Conservation (phyloP, 2,888 invertebrate genomes). For the Agonopterix heracliana region DNA sequence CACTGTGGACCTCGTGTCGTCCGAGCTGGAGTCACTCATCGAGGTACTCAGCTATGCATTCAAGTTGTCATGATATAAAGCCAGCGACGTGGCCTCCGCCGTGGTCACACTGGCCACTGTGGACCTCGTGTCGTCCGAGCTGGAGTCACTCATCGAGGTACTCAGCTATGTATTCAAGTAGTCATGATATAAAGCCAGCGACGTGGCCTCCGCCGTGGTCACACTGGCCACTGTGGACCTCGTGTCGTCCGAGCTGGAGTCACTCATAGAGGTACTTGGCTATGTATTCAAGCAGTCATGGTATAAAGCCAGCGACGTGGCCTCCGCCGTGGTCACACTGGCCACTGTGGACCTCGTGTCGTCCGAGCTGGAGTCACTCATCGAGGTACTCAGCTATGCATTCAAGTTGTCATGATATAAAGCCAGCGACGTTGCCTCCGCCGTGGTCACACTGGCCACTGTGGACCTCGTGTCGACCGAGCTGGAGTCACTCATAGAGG, state of each 20-base stretch:
- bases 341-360: too few relatives aligned
- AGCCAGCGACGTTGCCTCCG: conserved; percentile 78
- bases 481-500: conserved; percentile 2
- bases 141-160: conserved; percentile 42
- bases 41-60: conserved; percentile 27
- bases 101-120: conserved; percentile 81
- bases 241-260: conserved; percentile 57
- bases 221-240: too few relatives aligned
- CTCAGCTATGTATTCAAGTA: conserved; percentile 1
- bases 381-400: background rate
- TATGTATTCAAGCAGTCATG: background rate
- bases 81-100: conserved; percentile 79
- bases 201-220: conserved; percentile 79
- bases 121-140: conserved; percentile 74
- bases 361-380: conserved; percentile 27
- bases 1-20: conserved; percentile 77
- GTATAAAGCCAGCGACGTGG: conserved; percentile 69
- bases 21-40: conserved; percentile 42
- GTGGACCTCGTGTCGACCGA: too few relatives aligned
- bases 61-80: background rate
- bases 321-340: conserved; percentile 80
- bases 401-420: background rate
- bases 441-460: conserved; percentile 82
- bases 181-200: conserved; percentile 39
- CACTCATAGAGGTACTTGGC: background rate